These are phyloP conservation scores for Montipora cactus DNA, from an alignment of 64 coral and sea anemone genomes.

Conservation along the genomic window DNA sequence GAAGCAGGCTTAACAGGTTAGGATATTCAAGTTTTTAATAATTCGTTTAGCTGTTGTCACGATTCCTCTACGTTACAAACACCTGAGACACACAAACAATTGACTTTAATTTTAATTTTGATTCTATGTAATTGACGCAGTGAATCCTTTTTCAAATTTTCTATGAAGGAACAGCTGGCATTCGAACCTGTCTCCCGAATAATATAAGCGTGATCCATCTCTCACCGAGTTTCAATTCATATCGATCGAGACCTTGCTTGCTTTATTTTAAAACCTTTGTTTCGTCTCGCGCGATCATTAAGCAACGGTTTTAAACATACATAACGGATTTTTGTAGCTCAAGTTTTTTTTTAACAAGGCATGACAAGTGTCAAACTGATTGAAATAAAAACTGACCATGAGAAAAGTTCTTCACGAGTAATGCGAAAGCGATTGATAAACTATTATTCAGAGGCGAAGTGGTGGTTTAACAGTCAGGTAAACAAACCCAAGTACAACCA, in stretches of 20 bases:
- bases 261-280: not conserved
- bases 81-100: not conserved
- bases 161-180: not conserved
- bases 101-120: not conserved
- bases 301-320: not conserved
- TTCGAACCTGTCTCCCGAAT: not conserved
- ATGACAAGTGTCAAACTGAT: not conserved
- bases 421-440: not conserved
- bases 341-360: not conserved
- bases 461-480: too few relatives aligned
- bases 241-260: not conserved
- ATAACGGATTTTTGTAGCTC: not conserved
- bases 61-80: slow-evolving; percentile 14
- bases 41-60: slow-evolving; percentile 6
- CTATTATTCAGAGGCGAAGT: not conserved
- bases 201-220: not conserved
- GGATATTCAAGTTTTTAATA: not conserved
- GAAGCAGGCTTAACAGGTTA: slow-evolving; percentile 58
- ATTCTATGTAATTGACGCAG: not conserved
- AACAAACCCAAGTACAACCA: too few relatives aligned
- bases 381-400: not conserved
- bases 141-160: not conserved
- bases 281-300: not conserved
- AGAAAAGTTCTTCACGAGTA: too few relatives aligned
- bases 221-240: not conserved